Conservation (phyloP, 2,797 vertebrate genomes). For the Argya squamiceps region DNA sequence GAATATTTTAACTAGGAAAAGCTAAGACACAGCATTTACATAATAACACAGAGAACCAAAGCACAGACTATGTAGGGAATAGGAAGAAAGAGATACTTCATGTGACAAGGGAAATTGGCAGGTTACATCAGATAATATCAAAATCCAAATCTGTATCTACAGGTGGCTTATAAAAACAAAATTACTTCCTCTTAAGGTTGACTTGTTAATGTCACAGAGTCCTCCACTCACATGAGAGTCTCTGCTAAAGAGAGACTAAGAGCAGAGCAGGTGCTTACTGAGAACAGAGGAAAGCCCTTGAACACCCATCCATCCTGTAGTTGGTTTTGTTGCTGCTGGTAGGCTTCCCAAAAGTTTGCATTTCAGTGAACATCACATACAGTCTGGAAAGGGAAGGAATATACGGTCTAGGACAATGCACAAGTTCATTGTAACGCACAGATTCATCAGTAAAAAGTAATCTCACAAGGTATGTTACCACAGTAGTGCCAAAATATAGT, state of each 20-base stretch:
- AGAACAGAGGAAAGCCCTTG: neutral
- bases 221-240: neutral
- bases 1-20: conserved; percentile 14
- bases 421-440: neutral
- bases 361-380: neutral
- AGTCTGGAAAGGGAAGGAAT: neutral
- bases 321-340: neutral
- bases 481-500: accelerated
- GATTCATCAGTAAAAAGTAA: neutral
- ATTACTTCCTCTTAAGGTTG: neutral
- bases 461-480: neutral
- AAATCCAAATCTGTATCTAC: neutral
- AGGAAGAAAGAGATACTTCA: neutral
- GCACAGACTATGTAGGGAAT: neutral
- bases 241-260: neutral
- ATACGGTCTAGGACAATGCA: neutral
- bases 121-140: neutral
- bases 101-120: neutral
- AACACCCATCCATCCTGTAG: neutral
- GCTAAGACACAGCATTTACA: neutral
- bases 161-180: neutral
- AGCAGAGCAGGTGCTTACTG: neutral
- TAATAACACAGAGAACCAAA: neutral
- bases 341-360: neutral
- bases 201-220: neutral